phyloP scores from a whole-genome alignment of 2,888 invertebrate genomes.

The Nephrotoma appendiculata region DNA sequence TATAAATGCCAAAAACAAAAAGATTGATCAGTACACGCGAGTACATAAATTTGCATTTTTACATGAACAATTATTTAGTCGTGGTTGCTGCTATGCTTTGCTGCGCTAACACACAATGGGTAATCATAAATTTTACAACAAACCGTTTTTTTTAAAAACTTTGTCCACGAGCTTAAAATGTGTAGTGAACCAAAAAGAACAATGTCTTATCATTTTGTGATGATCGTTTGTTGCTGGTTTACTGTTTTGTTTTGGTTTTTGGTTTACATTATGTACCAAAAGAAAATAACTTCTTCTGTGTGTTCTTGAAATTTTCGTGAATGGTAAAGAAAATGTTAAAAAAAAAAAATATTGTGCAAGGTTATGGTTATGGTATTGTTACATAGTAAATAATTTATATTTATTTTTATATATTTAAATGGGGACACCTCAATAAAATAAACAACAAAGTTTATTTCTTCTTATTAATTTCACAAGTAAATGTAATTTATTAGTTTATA shows the following conservation, averaged over 20 bases:
- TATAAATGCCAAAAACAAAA: background rate
- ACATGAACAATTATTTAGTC: background rate
- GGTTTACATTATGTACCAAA: background rate
- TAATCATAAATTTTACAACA: background rate
- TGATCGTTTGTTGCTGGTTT: background rate
- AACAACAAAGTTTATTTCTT: background rate
- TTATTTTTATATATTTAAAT: background rate
- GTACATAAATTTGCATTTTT: background rate
- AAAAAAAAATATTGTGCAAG: background rate
- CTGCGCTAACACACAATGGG: background rate
- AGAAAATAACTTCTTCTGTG: background rate
- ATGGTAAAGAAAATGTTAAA: background rate
- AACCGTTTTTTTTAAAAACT: background rate
- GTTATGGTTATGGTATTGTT: background rate
- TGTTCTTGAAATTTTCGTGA: background rate
- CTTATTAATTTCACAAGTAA: background rate
- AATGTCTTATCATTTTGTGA: background rate
- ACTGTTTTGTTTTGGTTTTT: background rate
- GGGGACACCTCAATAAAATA: background rate
- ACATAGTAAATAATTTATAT: background rate
- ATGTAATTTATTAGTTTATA: no score
- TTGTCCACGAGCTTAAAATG: background rate
- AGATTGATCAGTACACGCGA: background rate
- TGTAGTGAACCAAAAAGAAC: background rate
- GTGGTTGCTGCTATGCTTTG: background rate